Evolutionary conservation across 2,113 vertebrate genomes (phyloP).

Genomic region (Oxygymnocypris stewartii): DNA sequence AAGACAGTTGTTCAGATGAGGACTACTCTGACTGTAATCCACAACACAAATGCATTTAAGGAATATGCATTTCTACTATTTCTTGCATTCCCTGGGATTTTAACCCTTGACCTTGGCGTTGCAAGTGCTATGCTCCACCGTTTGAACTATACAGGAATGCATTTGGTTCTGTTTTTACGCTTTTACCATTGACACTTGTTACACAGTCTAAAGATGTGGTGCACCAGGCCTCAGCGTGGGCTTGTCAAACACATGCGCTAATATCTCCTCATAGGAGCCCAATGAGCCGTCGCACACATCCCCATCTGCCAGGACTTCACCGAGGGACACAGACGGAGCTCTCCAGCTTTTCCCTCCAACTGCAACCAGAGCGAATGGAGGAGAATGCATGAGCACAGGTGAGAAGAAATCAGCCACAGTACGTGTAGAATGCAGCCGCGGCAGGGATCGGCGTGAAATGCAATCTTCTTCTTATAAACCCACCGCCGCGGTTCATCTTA

Average conservation of each 20-base stretch:
- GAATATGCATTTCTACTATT: background rate
- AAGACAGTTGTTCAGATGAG: too few relatives aligned
- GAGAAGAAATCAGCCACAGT: conserved; percentile 33
- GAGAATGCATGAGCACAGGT: conserved; percentile 44
- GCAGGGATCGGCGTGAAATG: conserved; percentile 30
- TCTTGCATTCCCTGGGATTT: background rate
- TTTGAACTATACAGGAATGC: background rate
- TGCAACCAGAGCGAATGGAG: conserved; percentile 44
- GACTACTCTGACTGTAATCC: too few relatives aligned
- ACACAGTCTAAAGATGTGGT: background rate
- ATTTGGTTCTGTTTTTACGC: background rate
- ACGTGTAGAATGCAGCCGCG: background rate
- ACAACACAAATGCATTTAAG: too few relatives aligned
- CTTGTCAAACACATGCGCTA: conserved; percentile 77
- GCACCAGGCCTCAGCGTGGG: conserved; percentile 68
- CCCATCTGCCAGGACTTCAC: conserved; percentile 71
- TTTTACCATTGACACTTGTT: background rate
- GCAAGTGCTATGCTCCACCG: background rate
- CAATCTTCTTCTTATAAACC: conserved; percentile 8
- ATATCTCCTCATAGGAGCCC: conserved; percentile 78
- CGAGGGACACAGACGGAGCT: conserved; percentile 72
- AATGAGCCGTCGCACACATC: conserved; percentile 76
- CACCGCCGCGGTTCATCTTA: background rate
- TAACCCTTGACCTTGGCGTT: background rate
- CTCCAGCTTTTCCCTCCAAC: background rate